phyloP scores from a whole-genome alignment of 2,888 invertebrate species.

The Parochlus steinenii region DNA sequence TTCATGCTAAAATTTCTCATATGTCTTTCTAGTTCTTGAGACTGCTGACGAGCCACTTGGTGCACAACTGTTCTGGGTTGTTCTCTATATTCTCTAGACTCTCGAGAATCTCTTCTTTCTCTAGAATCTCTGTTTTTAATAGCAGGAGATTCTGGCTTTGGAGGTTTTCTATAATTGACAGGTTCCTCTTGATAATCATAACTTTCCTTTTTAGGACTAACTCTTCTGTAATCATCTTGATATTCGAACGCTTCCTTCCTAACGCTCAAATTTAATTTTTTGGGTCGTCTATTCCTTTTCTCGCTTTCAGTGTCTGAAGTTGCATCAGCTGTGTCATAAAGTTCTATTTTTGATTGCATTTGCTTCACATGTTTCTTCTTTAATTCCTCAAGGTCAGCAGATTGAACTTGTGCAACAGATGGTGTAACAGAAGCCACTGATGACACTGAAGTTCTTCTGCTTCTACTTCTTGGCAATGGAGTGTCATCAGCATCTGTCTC shows the following conservation, averaged over 20 bases:
- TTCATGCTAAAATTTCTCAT: constrained; percentile 1
- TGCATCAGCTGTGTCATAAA: constrained; percentile 10
- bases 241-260: too few relatives aligned
- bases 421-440: constrained; percentile 6
- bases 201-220: neutral
- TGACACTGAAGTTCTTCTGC: constrained; percentile 8
- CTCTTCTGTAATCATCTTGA: neutral
- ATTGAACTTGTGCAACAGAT: constrained; percentile 8
- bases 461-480: constrained; percentile 11
- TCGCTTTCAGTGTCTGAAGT: constrained; percentile 10
- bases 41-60: too few relatives aligned
- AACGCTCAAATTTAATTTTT: too few relatives aligned
- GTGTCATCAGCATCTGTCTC: constrained; percentile 19
- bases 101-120: neutral
- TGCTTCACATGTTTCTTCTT: neutral
- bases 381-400: constrained; percentile 8
- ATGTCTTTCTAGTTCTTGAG: neutral
- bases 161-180: too few relatives aligned
- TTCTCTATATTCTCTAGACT: neutral
- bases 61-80: neutral
- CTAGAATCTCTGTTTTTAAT: neutral
- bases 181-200: too few relatives aligned
- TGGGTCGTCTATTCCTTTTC: constrained; percentile 4
- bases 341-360: constrained; percentile 10
- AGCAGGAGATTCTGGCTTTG: neutral